Evolutionary conservation across 2,113 vertebrate species (phyloP).

Genomic region (Salvelinus alpinus): DNA sequence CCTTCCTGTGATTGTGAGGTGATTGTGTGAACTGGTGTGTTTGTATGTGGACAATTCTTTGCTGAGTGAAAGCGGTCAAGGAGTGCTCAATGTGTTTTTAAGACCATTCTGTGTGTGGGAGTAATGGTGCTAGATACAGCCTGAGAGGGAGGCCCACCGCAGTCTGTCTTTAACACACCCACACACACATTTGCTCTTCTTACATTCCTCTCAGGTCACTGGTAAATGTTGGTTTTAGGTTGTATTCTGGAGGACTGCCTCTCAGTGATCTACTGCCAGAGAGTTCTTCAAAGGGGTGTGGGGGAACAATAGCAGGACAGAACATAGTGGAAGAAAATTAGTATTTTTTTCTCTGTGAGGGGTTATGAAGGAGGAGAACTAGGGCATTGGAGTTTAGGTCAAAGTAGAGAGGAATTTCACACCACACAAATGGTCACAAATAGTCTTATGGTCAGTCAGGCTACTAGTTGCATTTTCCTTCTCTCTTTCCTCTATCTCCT

Average conservation of each 20-base stretch:
- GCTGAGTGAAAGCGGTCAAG: background rate
- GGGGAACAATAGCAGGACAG: conserved; percentile 53
- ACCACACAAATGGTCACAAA: background rate
- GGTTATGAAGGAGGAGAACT: background rate
- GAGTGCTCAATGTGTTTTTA: background rate
- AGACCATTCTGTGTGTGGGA: background rate
- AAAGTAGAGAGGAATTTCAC: conserved; percentile 4
- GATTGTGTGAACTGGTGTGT: background rate
- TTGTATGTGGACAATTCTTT: background rate
- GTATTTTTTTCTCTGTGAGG: background rate
- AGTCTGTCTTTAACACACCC: background rate
- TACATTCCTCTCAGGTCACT: conserved; percentile 52
- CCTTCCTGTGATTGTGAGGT: conserved; percentile 18
- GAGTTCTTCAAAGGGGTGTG: conserved; percentile 21
- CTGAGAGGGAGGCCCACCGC: background rate
- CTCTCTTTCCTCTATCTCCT: background rate
- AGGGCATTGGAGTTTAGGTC: background rate
- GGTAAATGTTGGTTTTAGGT: conserved; percentile 6
- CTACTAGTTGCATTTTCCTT: background rate
- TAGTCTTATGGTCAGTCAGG: background rate
- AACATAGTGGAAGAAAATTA: conserved; percentile 32
- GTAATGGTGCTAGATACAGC: background rate
- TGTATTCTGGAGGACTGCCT: conserved; percentile 2
- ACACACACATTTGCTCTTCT: background rate
- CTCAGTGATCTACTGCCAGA: conserved; percentile 29